Conservation (phyloP, 2,113 vertebrate genomes). For the Pachypanchax playfairii region DNA sequence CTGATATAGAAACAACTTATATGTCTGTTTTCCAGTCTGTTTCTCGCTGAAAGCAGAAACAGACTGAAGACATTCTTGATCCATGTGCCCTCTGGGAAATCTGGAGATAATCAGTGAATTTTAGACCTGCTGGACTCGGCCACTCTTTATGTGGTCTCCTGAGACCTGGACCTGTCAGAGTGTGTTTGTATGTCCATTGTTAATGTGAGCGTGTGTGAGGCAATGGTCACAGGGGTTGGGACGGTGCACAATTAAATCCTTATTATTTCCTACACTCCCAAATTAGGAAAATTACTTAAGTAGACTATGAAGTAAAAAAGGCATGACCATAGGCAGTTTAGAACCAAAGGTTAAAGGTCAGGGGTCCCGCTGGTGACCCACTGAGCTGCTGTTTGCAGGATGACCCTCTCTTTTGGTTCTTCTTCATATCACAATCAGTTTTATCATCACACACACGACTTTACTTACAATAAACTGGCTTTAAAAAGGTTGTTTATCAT, state of each 20-base stretch:
- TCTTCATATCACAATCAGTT: neutral
- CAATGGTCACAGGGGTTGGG: conserved; percentile 12
- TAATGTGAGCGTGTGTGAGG: conserved; percentile 13
- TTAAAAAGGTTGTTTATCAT: neutral
- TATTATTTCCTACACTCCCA: conserved; percentile 61
- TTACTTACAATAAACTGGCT: neutral
- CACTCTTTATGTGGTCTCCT: conserved; percentile 38
- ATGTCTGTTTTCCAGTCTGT: conserved; percentile 39
- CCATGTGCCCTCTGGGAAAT: conserved; percentile 57
- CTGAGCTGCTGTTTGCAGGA: conserved; percentile 14
- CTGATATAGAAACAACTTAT: conserved; percentile 30
- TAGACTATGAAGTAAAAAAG: conserved; percentile 52
- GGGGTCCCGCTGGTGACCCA: conserved; percentile 46
- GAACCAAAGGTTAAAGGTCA: conserved; percentile 43
- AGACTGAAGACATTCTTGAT: conserved; percentile 36
- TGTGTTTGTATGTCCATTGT: conserved; percentile 30
- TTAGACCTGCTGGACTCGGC: conserved; percentile 51
- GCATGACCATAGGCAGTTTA: conserved; percentile 33
- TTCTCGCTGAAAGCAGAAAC: conserved; percentile 43
- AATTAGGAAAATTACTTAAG: conserved; percentile 69
- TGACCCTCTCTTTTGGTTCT: conserved; percentile 1
- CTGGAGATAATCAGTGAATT: conserved; percentile 70
- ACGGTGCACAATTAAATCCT: conserved; percentile 60
- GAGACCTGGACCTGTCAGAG: conserved; percentile 48
- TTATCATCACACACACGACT: too few relatives aligned